phyloP scores from a whole-genome alignment of 2,113 vertebrate genomes.

The Oreochromis tanganicae region DNA sequence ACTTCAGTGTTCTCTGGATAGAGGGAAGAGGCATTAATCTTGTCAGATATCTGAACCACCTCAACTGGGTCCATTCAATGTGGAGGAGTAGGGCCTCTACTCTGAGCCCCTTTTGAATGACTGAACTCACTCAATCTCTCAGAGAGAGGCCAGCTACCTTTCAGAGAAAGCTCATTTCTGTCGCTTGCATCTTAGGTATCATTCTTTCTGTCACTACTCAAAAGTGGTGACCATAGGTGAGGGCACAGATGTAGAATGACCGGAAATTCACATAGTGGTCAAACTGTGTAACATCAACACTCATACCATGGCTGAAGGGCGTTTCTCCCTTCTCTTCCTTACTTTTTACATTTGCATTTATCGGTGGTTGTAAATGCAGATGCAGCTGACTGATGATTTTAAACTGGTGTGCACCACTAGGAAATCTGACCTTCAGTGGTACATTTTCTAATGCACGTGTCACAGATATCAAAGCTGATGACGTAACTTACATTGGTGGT shows the following conservation, averaged over 20 bases:
- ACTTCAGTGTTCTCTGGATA: neutral
- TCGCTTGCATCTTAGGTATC: neutral
- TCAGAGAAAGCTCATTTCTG: neutral
- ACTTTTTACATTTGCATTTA: neutral
- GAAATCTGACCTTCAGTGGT: neutral
- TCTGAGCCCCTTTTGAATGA: neutral
- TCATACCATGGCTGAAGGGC: neutral
- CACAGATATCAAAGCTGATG: neutral
- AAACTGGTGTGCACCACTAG: too few species aligned
- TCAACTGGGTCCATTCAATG: neutral
- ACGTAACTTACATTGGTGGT: slow-evolving; percentile 81
- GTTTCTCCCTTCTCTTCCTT: neutral
- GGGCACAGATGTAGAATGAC: too few species aligned
- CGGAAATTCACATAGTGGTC: neutral
- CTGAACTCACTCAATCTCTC: neutral
- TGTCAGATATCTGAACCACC: neutral
- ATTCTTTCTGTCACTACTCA: neutral
- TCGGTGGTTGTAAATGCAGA: neutral
- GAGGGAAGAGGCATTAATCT: neutral
- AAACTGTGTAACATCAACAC: neutral
- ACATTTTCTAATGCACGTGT: neutral
- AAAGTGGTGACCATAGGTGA: neutral
- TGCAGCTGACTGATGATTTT: neutral
- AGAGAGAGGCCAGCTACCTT: neutral
- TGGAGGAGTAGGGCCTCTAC: neutral